Conservation (phyloP, 2,113 vertebrate species). For the Lanius collurio region DNA sequence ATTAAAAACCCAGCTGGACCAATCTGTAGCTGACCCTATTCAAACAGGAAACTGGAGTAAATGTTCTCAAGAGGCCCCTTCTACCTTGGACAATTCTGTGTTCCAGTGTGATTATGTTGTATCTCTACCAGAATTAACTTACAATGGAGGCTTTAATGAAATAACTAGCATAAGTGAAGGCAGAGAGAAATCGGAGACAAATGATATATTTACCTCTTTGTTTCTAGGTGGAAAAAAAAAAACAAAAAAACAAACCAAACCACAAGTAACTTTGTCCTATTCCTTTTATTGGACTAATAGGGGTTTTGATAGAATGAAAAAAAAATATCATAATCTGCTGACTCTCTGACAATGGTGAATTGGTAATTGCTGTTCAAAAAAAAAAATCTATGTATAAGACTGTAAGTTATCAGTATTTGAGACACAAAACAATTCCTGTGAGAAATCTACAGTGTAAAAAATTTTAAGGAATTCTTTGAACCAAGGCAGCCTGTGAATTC, state of each 20-base stretch:
- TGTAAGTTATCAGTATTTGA: background rate
- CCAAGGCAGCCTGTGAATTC: background rate
- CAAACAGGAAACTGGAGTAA: background rate
- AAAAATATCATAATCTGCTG: background rate
- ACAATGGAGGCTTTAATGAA: background rate
- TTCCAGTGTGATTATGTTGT: background rate
- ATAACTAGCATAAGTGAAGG: background rate
- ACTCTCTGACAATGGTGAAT: background rate
- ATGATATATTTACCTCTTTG: background rate
- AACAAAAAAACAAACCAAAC: rapidly evolving
- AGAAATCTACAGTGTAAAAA: background rate
- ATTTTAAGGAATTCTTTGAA: background rate
- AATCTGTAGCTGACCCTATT: background rate
- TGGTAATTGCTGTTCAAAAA: background rate
- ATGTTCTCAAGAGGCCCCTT: background rate
- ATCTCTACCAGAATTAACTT: background rate
- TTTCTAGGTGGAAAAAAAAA: rapidly evolving
- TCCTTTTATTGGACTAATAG: background rate
- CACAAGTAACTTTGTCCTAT: background rate
- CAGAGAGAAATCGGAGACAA: background rate
- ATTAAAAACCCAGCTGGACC: background rate
- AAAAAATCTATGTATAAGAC: background rate
- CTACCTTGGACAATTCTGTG: background rate
- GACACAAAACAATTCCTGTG: background rate
- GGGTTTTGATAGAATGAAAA: background rate